Evolutionary conservation across 2,888 invertebrate species (phyloP).

Genomic region (Axea sp.): DNA sequence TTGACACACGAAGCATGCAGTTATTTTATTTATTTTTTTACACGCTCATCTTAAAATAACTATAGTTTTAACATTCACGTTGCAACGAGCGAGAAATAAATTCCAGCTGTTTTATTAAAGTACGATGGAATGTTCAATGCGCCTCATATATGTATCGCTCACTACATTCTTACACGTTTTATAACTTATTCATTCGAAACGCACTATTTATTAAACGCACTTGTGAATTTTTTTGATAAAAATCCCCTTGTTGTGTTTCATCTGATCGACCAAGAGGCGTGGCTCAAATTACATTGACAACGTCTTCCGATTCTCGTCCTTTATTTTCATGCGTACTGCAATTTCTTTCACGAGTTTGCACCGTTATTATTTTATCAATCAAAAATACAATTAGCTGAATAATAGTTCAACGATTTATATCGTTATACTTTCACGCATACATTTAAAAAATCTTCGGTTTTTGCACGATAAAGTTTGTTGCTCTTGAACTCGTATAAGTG

Average conservation of each 20-base stretch:
- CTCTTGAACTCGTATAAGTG: too few species aligned
- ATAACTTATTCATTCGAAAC: conserved; percentile 46
- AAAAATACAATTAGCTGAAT: too few species aligned
- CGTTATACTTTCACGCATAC: too few species aligned
- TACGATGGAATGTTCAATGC: conserved; percentile 47
- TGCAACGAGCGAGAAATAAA: conserved; percentile 55
- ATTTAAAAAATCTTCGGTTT: too few species aligned
- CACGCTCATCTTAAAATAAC: conserved; percentile 45
- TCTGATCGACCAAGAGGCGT: conserved; percentile 21
- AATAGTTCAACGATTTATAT: too few species aligned
- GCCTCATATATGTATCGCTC: conserved; percentile 29
- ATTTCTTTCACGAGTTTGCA: too few species aligned
- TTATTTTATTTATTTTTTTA: conserved; percentile 42
- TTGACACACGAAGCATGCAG: conserved; percentile 39
- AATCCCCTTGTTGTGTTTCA: conserved; percentile 32
- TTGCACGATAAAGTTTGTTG: too few species aligned
- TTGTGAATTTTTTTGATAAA: conserved; percentile 33
- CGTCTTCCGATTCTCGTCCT: too few species aligned
- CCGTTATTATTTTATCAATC: too few species aligned
- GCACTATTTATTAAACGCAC: conserved; percentile 42
- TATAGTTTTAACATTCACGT: conserved; percentile 53
- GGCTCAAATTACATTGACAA: too few species aligned
- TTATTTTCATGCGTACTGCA: too few species aligned
- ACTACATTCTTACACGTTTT: conserved; percentile 54
- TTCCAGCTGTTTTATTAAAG: conserved; percentile 59